Base-by-base conservation (phyloP, 1,140 invertebrate species). In the Homarus americanus region DNA sequence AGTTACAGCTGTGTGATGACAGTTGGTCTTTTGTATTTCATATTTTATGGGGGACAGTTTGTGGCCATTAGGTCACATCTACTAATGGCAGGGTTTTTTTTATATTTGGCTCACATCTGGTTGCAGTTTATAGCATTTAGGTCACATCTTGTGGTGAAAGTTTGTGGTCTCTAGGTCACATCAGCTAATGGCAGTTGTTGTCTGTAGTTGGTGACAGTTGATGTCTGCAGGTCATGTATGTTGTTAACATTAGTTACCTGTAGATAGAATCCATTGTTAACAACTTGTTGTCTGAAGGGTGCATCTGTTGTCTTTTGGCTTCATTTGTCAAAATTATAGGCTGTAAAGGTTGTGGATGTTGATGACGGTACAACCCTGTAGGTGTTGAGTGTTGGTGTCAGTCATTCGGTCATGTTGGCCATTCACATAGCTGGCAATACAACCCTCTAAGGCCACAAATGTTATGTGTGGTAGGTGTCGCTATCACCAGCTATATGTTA, bases 171-270 rank as follows among this genome's bases (percentile, higher is more conserved):
- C 5, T 10, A 69, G 28, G 63, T 69, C 63, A 69, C n/a, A 69
- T 9, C 24, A 32, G 5, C 32, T 69, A 9, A 12, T 69, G 63
- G n/a, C n/a, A 32, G n/a, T 63, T 63, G n/a, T n/a, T n/a, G 9
- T 0, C 5, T 49, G 44, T 49, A 49, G 1, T 17, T 58, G 0
- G 53, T 20, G 15, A 20, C 53, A 15, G 53, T 15, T 58, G 53
- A 24, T 58, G 53, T 58, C 53, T 58, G 53, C 53, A 58, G 53
- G 53, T 58, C 24, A 20, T 24, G 2, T 24, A 3, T 79, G 41
- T 80, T 80, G 32, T 53, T 40, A 53, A 49, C 44, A 80, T 36
- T 49, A 36, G 36, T 80, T 80, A 24, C 41, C 78, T 53, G 41
- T 32, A 5, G 34, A n/a, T 34, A n/a, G 49, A 49, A 28, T 5